Evolutionary conservation across 2,888 invertebrate species (phyloP).

Genomic region (Allolobophora icterica): DNA sequence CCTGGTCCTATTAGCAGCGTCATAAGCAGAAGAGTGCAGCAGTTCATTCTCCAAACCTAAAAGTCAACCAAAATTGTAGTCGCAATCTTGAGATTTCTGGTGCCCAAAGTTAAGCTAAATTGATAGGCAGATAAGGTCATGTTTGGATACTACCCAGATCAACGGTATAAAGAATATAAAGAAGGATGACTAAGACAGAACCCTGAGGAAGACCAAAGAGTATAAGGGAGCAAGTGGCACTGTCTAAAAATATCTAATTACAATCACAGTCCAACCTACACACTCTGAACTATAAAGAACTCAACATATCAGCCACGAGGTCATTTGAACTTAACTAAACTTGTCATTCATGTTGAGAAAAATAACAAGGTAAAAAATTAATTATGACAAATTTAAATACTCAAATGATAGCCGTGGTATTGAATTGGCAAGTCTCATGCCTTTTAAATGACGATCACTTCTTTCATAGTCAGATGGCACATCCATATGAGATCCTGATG

Average conservation of each 20-base stretch:
- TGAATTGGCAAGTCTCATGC: neutral
- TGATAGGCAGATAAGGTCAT: no score
- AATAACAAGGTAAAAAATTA: neutral
- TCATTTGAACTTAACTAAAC: neutral
- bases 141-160: no score
- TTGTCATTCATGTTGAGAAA: neutral
- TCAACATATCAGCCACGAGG: neutral
- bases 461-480: neutral
- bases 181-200: no score
- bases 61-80: neutral
- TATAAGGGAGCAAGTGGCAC: no score
- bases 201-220: no score
- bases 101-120: no score
- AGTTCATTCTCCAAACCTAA: slow-evolving; percentile 8
- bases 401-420: neutral
- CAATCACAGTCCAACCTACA: no score
- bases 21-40: neutral
- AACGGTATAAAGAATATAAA: no score
- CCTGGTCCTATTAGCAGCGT: neutral
- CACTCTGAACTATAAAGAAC: no score
- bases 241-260: no score
- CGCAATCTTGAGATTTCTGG: no score
- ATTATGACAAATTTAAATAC: neutral
- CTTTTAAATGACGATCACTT: neutral
- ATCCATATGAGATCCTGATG: neutral